Evolutionary conservation across 2,888 invertebrate genomes (phyloP), one percentile per base, ranked within the genome.

Genomic region (Helleia helle): DNA sequence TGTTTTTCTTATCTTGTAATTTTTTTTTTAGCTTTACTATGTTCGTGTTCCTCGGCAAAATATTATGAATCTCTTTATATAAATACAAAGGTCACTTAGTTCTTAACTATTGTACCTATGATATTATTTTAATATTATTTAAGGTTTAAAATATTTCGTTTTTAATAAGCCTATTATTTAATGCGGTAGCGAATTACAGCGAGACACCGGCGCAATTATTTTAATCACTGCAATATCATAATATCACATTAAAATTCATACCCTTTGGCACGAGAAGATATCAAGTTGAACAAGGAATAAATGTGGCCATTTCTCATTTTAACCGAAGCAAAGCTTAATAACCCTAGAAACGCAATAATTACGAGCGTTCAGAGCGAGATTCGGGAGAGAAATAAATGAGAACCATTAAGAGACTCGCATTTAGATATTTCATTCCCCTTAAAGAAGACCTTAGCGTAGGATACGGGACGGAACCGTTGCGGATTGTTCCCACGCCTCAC

Each of bases 261-360:
- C 76, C 79, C 75, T 72, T 69, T 56, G 58, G 59, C 56, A 60
- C 60, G 60, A 48, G 54, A 62, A 71, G 79, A 74, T 80, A 81
- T 80, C 77, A 76, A 71, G 72, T 79, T 73, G 76, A 75, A 68
- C 72, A 67, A 62, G 61, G 66, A 73, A 80, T 77, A 71, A 83
- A 79, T 79, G 77, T 59, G 63, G 61, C 70, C 67, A 79, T 84
- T 77, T 83, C 80, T 84, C 81, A 81, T 81, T 76, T 80, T 66
- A 75, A 73, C 72, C 72, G 71, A 65, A 75, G 72, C 77, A 81
- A 80, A 80, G 79, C 81, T 81, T 83, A 83, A 83, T 79, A 80
- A 80, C 79, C 72, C 69, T 69, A 70, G 73, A 76, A 76, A 73
- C 68, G 81, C 75, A 81, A 83, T 83, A 81, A 83, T 81, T 81